These are phyloP conservation scores for Hoplostethus mediterraneus DNA, from an alignment of 2,797 vertebrate species.

Conservation along the genomic window DNA sequence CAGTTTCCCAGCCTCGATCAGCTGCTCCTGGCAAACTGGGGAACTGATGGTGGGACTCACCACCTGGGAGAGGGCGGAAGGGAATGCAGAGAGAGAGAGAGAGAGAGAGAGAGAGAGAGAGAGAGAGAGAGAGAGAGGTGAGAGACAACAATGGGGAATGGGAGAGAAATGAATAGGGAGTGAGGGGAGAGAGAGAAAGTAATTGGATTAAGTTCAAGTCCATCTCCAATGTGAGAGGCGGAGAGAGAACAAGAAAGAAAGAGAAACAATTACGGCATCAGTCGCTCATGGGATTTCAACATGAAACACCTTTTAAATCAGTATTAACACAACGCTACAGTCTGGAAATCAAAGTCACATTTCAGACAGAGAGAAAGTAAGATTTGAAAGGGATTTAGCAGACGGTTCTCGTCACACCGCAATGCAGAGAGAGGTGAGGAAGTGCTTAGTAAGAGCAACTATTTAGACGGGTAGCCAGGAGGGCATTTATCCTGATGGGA, in stretches of 20 bases:
- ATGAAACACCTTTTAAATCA: neutral
- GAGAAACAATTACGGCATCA: no score
- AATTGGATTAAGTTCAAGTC: no score
- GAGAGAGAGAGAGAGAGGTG: neutral
- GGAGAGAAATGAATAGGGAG: no score
- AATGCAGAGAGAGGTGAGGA: constrained; percentile 32
- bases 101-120: neutral
- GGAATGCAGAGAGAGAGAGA: neutral
- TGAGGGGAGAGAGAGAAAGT: no score
- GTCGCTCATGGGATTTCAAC: neutral
- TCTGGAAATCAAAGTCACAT: neutral
- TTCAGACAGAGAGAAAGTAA: neutral
- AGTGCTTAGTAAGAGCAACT: constrained; percentile 49
- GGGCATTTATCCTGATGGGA: constrained; percentile 63
- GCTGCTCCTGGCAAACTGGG: constrained; percentile 96
- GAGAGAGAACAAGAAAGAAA: no score
- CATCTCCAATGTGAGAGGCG: no score
- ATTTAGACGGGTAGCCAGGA: constrained; percentile 47
- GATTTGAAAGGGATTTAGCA: constrained; percentile 25
- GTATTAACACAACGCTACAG: neutral
- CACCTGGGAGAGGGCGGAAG: constrained; percentile 81
- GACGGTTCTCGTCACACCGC: constrained; percentile 24
- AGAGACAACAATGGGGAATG: no score
- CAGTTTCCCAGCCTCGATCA: constrained; percentile 95
- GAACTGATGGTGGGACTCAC: constrained; percentile 98